Evolutionary conservation across 2,797 vertebrate species (phyloP), one percentile per base, ranked within the genome.

Genomic region (Poecilia wingei): DNA sequence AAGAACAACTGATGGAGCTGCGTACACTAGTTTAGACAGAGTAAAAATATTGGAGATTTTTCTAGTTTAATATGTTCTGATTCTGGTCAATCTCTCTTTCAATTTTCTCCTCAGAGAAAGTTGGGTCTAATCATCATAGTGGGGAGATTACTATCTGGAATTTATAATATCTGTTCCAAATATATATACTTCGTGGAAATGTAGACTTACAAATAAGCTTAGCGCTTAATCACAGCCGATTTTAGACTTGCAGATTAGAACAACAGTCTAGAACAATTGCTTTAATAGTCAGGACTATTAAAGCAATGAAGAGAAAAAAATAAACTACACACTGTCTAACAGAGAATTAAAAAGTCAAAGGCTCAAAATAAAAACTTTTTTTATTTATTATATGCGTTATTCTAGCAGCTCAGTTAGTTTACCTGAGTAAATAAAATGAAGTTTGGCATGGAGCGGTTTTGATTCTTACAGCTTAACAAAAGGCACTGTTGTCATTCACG

Each of bases 81-180:
- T 53, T 41, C 47, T 25, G 18, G 14, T 73, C 16, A 53, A 22
- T 7, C 8, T 51, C 16, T 7, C 18, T 16, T 47, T 73, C 20
- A 74, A 0, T 39, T 39, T 74, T 55, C 33, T 2, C 10, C 33
- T 39, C 20, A 22, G 22, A 43, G 59, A 31, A 76, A 4, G 9
- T 6, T 76, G 64, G 74, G 76, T 73, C 68, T 6, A 45, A 3
- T 45, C 43, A 41, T 70, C 25, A 45, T 45, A n/a, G 68, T 33
- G 7, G 47, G 72, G 61, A 78, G 43, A 84, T 69, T 76, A 74
- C 81, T n/a, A 79, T 72, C 77, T 74, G 71, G 81, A 79, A 79
- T 76, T 74, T 4, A 82, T 39, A 78, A 74, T 75, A 77, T 79
- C 81, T 83, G 71, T 66, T 80, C 14, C 53, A 36, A 84, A 74